A percentile compares a stretch with the other conserved stretches of the same genome.
Conservation (phyloP, 2,888 invertebrate species). For the Erynnis tages region DNA sequence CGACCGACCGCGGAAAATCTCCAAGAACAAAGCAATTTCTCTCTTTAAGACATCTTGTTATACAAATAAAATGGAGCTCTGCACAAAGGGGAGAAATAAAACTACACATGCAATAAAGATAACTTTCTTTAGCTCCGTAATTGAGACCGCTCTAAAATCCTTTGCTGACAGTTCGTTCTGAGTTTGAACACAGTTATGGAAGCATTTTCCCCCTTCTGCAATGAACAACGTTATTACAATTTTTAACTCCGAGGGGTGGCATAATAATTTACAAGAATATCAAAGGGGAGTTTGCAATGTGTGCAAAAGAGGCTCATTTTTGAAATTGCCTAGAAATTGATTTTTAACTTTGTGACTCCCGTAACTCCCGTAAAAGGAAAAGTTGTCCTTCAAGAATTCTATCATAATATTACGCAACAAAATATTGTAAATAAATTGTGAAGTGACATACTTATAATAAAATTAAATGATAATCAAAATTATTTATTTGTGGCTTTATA, state of each 20-base stretch:
- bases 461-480: too few species aligned
- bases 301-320: not conserved
- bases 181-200: conserved; percentile 58
- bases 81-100: conserved; percentile 32
- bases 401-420: too few species aligned
- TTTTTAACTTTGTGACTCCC: too few species aligned
- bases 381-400: too few species aligned
- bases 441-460: too few species aligned
- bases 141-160: conserved; percentile 63
- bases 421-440: too few species aligned
- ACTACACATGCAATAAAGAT: conserved; percentile 52
- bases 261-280: conserved; percentile 40
- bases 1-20: conserved; percentile 7
- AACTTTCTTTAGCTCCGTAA: conserved; percentile 56
- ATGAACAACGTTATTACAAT: conserved; percentile 56
- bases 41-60: conserved; percentile 23
- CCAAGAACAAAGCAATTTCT: conserved; percentile 14
- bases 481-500: too few species aligned
- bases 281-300: conserved; percentile 38
- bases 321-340: not conserved
- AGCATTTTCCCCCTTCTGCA: conserved; percentile 51
- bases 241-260: conserved; percentile 44
- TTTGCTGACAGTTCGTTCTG: conserved; percentile 60
- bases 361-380: too few species aligned
- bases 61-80: conserved; percentile 19